Percentiles rank a stretch among this genome's conserved stretches.
Evolutionary conservation across 2,113 vertebrate genomes (phyloP).

Genomic region (Ammodramus savannarum): DNA sequence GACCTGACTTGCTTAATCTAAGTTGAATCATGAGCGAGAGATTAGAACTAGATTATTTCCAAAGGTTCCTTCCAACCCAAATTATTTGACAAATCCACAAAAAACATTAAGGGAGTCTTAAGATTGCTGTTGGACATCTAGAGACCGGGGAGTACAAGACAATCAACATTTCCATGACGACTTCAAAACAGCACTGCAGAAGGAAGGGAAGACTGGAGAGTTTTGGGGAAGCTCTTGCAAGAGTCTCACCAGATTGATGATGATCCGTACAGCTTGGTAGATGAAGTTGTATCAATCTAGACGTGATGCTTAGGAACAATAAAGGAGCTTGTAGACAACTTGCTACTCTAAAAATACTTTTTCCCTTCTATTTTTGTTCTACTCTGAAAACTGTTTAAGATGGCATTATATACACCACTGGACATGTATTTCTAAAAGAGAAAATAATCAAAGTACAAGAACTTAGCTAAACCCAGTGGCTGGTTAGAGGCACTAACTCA

Average conservation of each 20-base stretch:
- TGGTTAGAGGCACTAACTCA: neutral
- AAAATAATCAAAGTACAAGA: neutral
- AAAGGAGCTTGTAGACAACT: neutral
- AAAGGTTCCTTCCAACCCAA: neutral
- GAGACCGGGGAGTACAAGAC: neutral
- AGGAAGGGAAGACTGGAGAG: neutral
- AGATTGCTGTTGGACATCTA: neutral
- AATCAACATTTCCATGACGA: neutral
- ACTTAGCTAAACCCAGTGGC: neutral
- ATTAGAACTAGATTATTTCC: neutral
- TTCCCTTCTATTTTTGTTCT: neutral
- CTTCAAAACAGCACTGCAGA: neutral
- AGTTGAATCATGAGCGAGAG: neutral
- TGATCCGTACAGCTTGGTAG: neutral
- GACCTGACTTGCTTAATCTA: neutral
- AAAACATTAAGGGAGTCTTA: neutral
- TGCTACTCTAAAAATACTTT: neutral
- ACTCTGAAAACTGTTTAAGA: neutral
- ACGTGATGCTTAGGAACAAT: neutral
- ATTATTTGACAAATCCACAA: fast-evolving
- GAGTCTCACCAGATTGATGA: neutral
- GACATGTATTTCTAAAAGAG: neutral
- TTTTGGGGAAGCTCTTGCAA: neutral
- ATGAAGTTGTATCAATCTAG: neutral
- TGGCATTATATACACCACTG: neutral